Conservation (phyloP, 1,140 invertebrate species). For the Caenorhabditis tropicalis region DNA sequence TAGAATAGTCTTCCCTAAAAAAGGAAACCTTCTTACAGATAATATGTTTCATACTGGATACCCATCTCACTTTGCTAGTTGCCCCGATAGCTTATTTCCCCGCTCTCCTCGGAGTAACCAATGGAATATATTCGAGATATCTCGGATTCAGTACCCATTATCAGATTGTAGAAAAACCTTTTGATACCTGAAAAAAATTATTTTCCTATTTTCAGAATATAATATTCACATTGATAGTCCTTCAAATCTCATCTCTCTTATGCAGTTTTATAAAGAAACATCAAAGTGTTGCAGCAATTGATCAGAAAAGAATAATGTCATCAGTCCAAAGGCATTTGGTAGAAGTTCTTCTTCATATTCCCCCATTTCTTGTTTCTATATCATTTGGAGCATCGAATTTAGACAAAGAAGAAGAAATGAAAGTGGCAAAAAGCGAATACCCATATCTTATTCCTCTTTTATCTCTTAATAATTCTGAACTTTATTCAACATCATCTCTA, state of each 20-base stretch:
- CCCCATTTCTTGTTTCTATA: background rate
- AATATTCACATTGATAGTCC: background rate
- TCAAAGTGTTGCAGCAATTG: background rate
- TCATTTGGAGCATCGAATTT: background rate
- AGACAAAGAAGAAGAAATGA: background rate
- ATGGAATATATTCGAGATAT: background rate
- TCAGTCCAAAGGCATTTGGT: background rate
- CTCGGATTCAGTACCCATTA: background rate
- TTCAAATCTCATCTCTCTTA: background rate
- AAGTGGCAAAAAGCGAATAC: background rate
- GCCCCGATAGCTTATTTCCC: background rate
- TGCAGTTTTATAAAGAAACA: constrained; percentile 16
- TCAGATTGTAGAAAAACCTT: background rate
- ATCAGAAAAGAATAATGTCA: constrained; percentile 10
- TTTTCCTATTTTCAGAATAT: background rate
- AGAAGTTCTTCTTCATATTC: background rate
- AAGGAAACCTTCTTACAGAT: background rate
- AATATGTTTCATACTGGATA: background rate
- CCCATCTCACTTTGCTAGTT: background rate
- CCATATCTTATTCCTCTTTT: background rate
- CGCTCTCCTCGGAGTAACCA: background rate
- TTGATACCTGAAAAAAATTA: background rate
- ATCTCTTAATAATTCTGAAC: background rate
- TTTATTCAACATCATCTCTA: background rate
- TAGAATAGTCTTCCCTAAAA: background rate